Conservation (phyloP, 2,113 vertebrate genomes). For the Morone saxatilis region DNA sequence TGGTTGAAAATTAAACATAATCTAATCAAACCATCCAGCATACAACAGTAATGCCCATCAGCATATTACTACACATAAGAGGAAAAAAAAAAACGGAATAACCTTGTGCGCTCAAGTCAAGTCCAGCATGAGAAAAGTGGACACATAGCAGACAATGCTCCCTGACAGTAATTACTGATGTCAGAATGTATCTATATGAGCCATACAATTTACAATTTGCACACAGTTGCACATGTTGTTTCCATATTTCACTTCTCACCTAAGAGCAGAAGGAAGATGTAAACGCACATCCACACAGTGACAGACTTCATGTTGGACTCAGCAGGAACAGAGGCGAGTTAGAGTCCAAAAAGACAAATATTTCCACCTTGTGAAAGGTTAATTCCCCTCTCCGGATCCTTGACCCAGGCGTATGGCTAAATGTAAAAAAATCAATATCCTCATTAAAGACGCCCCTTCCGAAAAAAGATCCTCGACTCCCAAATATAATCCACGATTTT, state of each 20-base stretch:
- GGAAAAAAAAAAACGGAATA: neutral
- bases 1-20: conserved; percentile 36
- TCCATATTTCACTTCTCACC: conserved; percentile 69
- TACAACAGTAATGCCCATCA: conserved; percentile 13
- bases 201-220: neutral
- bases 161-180: neutral
- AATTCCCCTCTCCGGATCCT: conserved; percentile 63
- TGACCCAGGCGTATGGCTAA: conserved; percentile 53
- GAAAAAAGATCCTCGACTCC: conserved; percentile 51
- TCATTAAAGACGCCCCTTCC: conserved; percentile 51
- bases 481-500: conserved; percentile 71
- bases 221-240: neutral
- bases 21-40: conserved; percentile 2
- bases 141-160: neutral
- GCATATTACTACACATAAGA: neutral
- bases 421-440: conserved; percentile 65
- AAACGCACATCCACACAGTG: conserved; percentile 74
- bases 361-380: conserved; percentile 66
- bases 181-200: neutral
- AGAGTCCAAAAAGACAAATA: conserved; percentile 57
- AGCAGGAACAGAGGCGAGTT: conserved; percentile 42
- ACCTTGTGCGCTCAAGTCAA: conserved; percentile 11
- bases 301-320: conserved; percentile 75
- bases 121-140: conserved; percentile 29
- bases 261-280: conserved; percentile 71